phyloP scores from a whole-genome alignment of 2,888 invertebrate species.

The Ptychoptera contaminata region DNA sequence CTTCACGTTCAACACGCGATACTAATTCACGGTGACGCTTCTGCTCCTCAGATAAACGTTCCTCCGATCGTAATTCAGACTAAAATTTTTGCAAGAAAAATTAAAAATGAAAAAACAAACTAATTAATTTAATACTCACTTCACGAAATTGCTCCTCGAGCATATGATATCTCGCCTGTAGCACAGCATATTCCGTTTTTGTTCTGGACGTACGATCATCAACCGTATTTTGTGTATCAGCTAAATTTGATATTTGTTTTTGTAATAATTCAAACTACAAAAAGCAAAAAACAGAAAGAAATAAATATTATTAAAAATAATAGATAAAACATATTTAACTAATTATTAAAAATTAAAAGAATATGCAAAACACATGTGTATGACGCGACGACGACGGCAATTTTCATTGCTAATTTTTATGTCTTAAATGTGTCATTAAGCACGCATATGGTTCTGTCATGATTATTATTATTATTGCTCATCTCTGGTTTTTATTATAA shows the following conservation, averaged over 20 bases:
- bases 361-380: too few species aligned
- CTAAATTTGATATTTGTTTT: constrained; percentile 78
- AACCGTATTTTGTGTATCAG: constrained; percentile 71
- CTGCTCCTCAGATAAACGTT: constrained; percentile 66
- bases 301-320: constrained; percentile 2
- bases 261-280: constrained; percentile 79
- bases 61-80: constrained; percentile 61
- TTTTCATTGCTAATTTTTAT: too few species aligned
- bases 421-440: too few species aligned
- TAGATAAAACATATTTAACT: too few species aligned
- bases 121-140: constrained; percentile 22
- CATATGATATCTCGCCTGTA: constrained; percentile 81
- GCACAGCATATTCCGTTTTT: constrained; percentile 83
- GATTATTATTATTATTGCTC: too few species aligned
- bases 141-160: constrained; percentile 70
- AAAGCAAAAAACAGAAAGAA: constrained; percentile 12
- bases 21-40: constrained; percentile 70
- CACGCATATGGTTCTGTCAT: too few species aligned
- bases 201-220: constrained; percentile 80
- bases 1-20: constrained; percentile 70
- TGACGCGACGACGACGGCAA: too few species aligned
- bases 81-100: constrained; percentile 28
- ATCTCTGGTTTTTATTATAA: too few species aligned
- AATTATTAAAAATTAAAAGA: too few species aligned
- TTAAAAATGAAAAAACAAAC: not conserved